phyloP scores from a whole-genome alignment of 30 jellyfish, hydroid and myxozoan species.

The Nemopilema nomurai region DNA sequence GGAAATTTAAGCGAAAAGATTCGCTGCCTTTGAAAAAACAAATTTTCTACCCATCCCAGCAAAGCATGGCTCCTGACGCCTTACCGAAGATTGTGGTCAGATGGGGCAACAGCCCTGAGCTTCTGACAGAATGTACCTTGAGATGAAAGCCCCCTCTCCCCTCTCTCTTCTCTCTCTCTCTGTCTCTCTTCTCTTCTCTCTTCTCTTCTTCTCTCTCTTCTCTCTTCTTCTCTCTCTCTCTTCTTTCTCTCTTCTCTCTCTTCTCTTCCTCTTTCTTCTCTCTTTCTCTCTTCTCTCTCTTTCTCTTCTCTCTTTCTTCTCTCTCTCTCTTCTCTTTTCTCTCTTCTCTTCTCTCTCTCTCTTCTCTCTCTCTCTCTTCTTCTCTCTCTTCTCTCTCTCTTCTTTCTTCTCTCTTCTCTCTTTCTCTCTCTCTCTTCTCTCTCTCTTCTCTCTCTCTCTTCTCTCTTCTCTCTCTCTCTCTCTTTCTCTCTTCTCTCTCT shows the following conservation, averaged over 20 bases:
- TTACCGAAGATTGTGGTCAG: no score
- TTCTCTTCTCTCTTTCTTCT: background rate
- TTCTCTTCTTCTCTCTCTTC: background rate
- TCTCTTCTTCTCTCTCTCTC: background rate
- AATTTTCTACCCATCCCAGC: no score
- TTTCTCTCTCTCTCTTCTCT: background rate
- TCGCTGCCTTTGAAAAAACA: no score
- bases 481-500: background rate
- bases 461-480: background rate
- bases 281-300: background rate
- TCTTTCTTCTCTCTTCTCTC: background rate
- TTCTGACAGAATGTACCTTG: background rate
- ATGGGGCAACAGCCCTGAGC: no score
- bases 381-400: background rate
- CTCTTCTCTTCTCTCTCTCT: background rate
- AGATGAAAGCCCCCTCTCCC: background rate
- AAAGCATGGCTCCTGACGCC: no score
- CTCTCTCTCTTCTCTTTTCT: background rate
- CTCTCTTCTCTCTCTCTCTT: background rate
- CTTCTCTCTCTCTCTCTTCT: background rate
- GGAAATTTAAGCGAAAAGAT: no score
- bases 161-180: background rate
- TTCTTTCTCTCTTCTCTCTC: background rate
- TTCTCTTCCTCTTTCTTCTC: background rate
- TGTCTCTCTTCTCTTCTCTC: background rate